phyloP scores from a whole-genome alignment of 1,140 invertebrate genomes.

The Ditylenchus dipsaci region DNA sequence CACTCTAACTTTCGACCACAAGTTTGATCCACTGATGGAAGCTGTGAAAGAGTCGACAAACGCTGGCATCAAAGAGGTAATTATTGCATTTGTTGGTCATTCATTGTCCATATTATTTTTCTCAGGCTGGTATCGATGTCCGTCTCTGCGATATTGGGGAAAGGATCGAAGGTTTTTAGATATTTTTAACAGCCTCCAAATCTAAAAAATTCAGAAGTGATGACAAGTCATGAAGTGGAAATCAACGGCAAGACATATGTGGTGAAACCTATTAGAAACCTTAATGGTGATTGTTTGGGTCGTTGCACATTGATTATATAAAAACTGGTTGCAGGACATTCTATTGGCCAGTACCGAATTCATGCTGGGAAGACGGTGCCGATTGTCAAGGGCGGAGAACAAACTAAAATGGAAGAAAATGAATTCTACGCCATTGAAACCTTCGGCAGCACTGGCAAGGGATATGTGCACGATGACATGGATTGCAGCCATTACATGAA shows the following conservation, averaged over 20 bases:
- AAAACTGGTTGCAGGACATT: slow-evolving; percentile 79
- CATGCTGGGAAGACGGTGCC: slow-evolving; percentile 99
- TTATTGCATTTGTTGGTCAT: too few relatives aligned
- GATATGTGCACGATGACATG: slow-evolving; percentile 95
- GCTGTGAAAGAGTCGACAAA: slow-evolving; percentile 96
- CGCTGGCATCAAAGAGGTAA: slow-evolving; percentile 76
- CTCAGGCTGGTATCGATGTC: slow-evolving; percentile 84
- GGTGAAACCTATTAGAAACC: slow-evolving; percentile 93
- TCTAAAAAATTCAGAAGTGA: too few relatives aligned
- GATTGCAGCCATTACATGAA: slow-evolving; percentile 99
- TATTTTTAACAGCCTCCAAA: too few relatives aligned
- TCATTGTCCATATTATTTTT: too few relatives aligned
- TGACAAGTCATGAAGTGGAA: slow-evolving; percentile 99
- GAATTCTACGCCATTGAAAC: slow-evolving; percentile 82
- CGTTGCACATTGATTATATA: background rate
- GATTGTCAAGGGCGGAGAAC: slow-evolving; percentile 96
- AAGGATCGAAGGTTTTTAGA: slow-evolving; percentile 90
- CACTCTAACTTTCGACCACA: slow-evolving; percentile 90
- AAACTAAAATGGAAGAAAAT: slow-evolving; percentile 81
- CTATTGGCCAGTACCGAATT: slow-evolving; percentile 91
- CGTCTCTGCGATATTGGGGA: slow-evolving; percentile 93
- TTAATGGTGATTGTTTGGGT: slow-evolving; percentile 44
- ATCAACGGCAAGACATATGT: slow-evolving; percentile 92
- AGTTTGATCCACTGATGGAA: slow-evolving; percentile 88
- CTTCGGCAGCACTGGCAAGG: slow-evolving; percentile 94